A percentile compares a stretch with the other conserved stretches of the same genome.
Evolutionary conservation across 1,140 invertebrate genomes (phyloP).

Genomic region (Archegozetes longisetosus): DNA sequence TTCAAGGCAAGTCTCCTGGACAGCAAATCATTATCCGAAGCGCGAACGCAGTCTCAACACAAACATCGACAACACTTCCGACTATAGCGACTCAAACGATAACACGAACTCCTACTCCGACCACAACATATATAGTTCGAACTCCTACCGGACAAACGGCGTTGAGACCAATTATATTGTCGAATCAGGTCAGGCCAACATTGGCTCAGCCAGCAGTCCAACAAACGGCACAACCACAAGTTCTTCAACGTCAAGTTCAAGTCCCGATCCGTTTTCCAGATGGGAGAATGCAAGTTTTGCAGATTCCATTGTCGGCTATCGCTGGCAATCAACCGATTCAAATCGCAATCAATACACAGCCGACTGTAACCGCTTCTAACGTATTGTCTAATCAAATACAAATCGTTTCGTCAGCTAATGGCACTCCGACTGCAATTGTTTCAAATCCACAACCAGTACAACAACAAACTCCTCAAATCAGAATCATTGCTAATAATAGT

Average conservation of each 20-base stretch:
- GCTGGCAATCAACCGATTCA: constrained; percentile 1
- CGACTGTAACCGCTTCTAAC: neutral
- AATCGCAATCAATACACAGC: constrained; percentile 4
- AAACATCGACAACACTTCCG: constrained; percentile 9
- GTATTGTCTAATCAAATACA: neutral
- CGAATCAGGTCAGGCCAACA: neutral
- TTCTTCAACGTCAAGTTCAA: neutral
- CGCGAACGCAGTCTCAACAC: neutral
- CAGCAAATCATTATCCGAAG: constrained; percentile 53
- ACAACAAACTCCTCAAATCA: neutral
- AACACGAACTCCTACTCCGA: constrained; percentile 2
- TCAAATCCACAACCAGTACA: neutral
- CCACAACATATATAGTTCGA: neutral
- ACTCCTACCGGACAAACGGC: neutral
- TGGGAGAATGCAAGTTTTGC: constrained; percentile 71
- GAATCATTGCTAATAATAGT: constrained; percentile 8
- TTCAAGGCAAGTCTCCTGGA: constrained; percentile 61
- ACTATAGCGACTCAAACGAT: neutral
- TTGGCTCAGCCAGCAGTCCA: too few species aligned
- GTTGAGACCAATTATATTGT: neutral
- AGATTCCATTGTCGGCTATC: constrained; percentile 29
- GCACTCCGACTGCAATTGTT: neutral
- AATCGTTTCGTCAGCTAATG: neutral
- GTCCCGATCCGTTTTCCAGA: constrained; percentile 47
- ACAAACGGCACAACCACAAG: neutral